Base-by-base conservation (phyloP, 2,113 vertebrate species). In the Vicugna pacos region DNA sequence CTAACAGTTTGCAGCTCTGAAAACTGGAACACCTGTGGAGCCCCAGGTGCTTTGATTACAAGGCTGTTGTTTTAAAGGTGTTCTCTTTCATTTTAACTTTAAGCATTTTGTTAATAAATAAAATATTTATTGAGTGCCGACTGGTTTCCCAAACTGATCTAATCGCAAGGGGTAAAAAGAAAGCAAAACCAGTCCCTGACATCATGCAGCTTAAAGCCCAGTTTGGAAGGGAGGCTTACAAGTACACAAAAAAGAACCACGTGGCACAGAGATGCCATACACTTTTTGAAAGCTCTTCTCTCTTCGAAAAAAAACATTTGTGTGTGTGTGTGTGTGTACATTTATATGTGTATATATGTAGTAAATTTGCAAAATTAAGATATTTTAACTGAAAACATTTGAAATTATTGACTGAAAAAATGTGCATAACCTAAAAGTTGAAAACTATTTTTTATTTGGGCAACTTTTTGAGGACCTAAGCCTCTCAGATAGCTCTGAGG, bases 181-280 rank as follows among this genome's bases (percentile, higher is more conserved):
- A 30, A 86, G 7, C 35, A 80, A 8, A 19, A 32, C 2, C 7
- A 42, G 35, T 50, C 42, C 3, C 5, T 82, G 58, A n/a, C 1
- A 1, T 72, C 24, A 12, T 24, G 32, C n/a, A 13, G 0, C 10
- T 60, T 19, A 26, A 52, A 42, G 5, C 26, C 8, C 20, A n/a
- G 19, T 0, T 50, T 11, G 26, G 13, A 58, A 9, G 1, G 13
- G 5, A 50, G 26, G 9, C 5, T 38, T n/a, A 20, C 9, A n/a
- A 1, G 15, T 17, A 26, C 16, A 50, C 0, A 20, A 75, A 69
- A n/a, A 60, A 14, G 20, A 77, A 9, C 13, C 15, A 26, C 0
- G 0, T 42, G 9, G 11, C 22, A 13, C 26, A 26, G 20, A 79
- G 52, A 17, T n/a, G 38, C 32, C 7, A 1, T 9, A 9, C 0